Evolutionary conservation across 1,140 invertebrate genomes (phyloP).

Genomic region (Euwallacea fornicatus): DNA sequence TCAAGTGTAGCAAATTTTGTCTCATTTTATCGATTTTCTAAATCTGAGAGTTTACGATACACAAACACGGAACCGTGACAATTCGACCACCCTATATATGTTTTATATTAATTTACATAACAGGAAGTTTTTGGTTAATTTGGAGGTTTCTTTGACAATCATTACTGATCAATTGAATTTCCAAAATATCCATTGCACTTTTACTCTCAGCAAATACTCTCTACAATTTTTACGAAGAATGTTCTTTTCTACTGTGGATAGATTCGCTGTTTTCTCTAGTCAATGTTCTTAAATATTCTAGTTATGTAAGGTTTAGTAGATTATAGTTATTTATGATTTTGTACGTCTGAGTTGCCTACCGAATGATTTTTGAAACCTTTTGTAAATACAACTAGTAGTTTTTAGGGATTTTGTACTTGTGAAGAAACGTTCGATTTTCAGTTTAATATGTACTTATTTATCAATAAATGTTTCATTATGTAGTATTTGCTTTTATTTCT

Average conservation of each 20-base stretch:
- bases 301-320: not conserved
- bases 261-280: conserved; percentile 30
- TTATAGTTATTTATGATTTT: conserved; percentile 19
- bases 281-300: conserved; percentile 24
- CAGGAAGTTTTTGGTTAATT: too few species aligned
- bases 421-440: not conserved
- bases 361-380: not conserved
- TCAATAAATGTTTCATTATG: not conserved
- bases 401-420: conserved; percentile 20
- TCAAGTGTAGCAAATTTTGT: too few species aligned
- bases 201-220: not conserved
- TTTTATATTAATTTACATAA: too few species aligned
- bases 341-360: not conserved
- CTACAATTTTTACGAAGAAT: not conserved
- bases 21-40: too few species aligned
- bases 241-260: conserved; percentile 10
- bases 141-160: too few species aligned
- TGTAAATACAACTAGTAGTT: conserved; percentile 27
- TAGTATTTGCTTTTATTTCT: not conserved
- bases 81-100: too few species aligned
- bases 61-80: too few species aligned
- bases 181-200: too few species aligned
- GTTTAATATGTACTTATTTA: conserved; percentile 1
- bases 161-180: too few species aligned
- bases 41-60: too few species aligned